Conservation (phyloP, 2,797 vertebrate genomes). For the Hemibagrus guttatus region DNA sequence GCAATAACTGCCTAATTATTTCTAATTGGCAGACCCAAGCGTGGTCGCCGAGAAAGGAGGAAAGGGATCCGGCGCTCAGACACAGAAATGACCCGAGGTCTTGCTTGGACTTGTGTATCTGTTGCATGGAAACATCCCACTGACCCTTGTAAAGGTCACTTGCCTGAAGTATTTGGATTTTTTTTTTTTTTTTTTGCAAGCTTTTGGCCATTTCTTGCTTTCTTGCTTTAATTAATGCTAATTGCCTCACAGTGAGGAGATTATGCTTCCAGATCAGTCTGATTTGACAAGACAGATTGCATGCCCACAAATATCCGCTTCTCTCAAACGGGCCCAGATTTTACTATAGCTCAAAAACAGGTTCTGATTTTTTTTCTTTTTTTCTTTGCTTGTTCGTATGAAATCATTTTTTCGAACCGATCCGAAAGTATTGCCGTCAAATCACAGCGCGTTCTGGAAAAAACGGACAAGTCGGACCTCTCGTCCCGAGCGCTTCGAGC, state of each 20-base stretch:
- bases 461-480: background rate
- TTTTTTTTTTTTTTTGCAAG: conserved; percentile 48
- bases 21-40: conserved; percentile 99
- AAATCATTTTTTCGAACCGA: background rate
- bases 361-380: background rate
- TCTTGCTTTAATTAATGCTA: conserved; percentile 32
- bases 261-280: conserved; percentile 20
- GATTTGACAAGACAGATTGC: background rate
- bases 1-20: conserved; percentile 99
- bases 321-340: background rate
- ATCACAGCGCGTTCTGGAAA: background rate
- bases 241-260: conserved; percentile 26
- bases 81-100: conserved; percentile 59
- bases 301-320: background rate
- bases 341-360: background rate
- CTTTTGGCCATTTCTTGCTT: conserved; percentile 2
- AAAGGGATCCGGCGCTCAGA: conserved; percentile 59
- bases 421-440: background rate
- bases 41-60: conserved; percentile 87
- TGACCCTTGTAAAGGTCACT: conserved; percentile 36
- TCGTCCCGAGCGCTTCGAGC: background rate
- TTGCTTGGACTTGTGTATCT: conserved; percentile 68
- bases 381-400: background rate
- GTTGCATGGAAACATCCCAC: conserved; percentile 71
- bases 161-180: conserved; percentile 17